These are phyloP conservation scores for Choristoneura rosaceana DNA, from an alignment of 2,888 invertebrate species.

Conservation along the genomic window DNA sequence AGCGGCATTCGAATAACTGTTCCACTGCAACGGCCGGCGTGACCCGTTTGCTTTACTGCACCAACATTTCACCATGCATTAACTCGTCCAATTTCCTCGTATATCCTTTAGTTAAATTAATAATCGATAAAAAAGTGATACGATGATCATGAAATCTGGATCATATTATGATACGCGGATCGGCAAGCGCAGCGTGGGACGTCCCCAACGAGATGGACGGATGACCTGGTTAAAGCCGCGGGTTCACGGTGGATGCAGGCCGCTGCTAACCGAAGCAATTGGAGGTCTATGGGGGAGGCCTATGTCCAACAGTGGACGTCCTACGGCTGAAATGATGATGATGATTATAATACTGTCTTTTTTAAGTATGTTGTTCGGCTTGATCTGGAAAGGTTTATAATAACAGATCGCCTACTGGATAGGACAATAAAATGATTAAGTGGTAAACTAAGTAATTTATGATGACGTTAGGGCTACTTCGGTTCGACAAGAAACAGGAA, in stretches of 20 bases:
- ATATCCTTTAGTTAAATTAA: neutral
- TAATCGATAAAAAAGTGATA: neutral
- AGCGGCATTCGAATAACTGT: constrained; percentile 43
- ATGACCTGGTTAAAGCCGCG: too few species aligned
- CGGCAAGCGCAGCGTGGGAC: too few species aligned
- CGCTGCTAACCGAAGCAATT: too few species aligned
- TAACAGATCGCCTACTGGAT: constrained; percentile 15
- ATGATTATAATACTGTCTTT: too few species aligned
- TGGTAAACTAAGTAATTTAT: constrained; percentile 40
- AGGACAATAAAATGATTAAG: constrained; percentile 36
- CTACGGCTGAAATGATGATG: too few species aligned
- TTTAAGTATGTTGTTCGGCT: too few species aligned
- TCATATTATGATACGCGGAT: too few species aligned
- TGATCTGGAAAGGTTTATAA: constrained; percentile 6
- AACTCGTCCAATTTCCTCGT: neutral
- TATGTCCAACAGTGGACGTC: too few species aligned
- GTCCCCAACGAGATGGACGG: too few species aligned
- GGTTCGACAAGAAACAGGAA: constrained; percentile 42
- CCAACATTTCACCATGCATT: neutral
- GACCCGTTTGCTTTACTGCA: neutral
- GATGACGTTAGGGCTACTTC: constrained; percentile 36
- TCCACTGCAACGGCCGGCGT: constrained; percentile 20
- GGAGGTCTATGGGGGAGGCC: too few species aligned
- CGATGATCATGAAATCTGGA: neutral
- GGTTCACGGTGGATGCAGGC: too few species aligned